These are phyloP conservation scores for Brotula barbata DNA, from an alignment of 2,797 vertebrate species.

Conservation along the genomic window DNA sequence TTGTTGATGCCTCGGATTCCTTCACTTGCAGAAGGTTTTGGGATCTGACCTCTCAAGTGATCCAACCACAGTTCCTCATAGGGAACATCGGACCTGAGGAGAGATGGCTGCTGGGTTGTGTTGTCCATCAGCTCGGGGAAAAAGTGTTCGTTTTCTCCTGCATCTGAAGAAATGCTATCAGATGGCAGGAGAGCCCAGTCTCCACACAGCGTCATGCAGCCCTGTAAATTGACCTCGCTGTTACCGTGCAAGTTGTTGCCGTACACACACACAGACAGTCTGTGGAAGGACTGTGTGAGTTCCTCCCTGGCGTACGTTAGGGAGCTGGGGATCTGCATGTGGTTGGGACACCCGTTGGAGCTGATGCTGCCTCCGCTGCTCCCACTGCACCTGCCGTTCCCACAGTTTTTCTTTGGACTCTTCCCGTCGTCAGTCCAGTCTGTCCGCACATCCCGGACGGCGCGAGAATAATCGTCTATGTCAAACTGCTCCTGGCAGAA, in stretches of 20 bases:
- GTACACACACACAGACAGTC: conserved; percentile 96
- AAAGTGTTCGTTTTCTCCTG: conserved; percentile 86
- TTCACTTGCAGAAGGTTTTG: conserved; percentile 76
- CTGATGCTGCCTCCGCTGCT: conserved; percentile 71
- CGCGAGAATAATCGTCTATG: conserved; percentile 95
- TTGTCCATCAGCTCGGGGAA: conserved; percentile 86
- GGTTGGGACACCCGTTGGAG: conserved; percentile 83
- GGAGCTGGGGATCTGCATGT: conserved; percentile 89
- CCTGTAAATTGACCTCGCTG: conserved; percentile 95
- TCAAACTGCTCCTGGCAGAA: conserved; percentile 96
- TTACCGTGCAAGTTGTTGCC: conserved; percentile 96
- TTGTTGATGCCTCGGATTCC: conserved; percentile 74
- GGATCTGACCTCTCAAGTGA: conserved; percentile 77
- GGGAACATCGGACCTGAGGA: conserved; percentile 85
- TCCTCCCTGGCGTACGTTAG: conserved; percentile 93
- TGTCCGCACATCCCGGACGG: conserved; percentile 89
- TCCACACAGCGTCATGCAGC: conserved; percentile 87
- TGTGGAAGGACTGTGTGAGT: conserved; percentile 96
- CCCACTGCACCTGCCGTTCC: conserved; percentile 59
- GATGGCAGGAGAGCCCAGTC: conserved; percentile 89
- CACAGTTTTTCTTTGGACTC: conserved; percentile 86
- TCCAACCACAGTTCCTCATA: conserved; percentile 98
- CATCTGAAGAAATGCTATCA: conserved; percentile 83
- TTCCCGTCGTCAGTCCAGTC: conserved; percentile 96
- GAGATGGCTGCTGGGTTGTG: conserved; percentile 65